Conservation (phyloP, 35 echinoderm and acorn worm genomes). For the Strongylocentrotus purpuratus region DNA sequence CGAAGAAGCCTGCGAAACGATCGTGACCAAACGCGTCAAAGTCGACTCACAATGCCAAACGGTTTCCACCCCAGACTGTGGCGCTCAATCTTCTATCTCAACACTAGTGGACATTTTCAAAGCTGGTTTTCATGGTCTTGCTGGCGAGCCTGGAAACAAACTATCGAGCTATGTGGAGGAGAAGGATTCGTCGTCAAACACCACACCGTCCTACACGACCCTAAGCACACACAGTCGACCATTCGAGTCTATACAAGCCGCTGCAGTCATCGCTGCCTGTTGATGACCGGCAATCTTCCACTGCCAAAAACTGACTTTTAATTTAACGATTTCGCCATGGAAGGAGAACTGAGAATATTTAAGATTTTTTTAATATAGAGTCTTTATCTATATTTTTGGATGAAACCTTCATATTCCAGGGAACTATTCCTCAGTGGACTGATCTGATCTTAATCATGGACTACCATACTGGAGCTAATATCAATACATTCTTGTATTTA, state of each 20-base stretch:
- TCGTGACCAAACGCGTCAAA: constrained; percentile 68
- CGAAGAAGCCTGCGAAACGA: constrained; percentile 75
- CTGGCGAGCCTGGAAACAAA: constrained; percentile 69
- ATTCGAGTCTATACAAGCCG: constrained; percentile 54
- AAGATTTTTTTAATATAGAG: background rate
- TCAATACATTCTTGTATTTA: background rate
- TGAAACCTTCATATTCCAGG: background rate
- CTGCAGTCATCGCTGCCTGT: constrained; percentile 64
- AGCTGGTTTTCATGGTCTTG: constrained; percentile 88
- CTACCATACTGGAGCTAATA: background rate
- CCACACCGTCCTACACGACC: constrained; percentile 13
- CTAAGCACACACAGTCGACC: constrained; percentile 31
- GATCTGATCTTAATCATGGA: background rate
- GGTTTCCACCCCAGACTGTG: constrained; percentile 42
- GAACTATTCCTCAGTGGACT: background rate
- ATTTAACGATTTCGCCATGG: background rate
- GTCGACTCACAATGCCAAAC: constrained; percentile 60
- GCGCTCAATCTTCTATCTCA: constrained; percentile 69
- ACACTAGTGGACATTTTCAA: constrained; percentile 92
- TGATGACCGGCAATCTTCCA: background rate
- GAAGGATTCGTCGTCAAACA: background rate
- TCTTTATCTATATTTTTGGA: background rate
- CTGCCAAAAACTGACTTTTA: constrained; percentile 23
- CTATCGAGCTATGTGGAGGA: constrained; percentile 16
- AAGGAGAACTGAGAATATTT: background rate